A percentile compares a stretch with the other conserved stretches of the same genome.
These are phyloP conservation scores for Ammodramus savannarum DNA, from an alignment of 2,113 vertebrate species.

Conservation along the genomic window DNA sequence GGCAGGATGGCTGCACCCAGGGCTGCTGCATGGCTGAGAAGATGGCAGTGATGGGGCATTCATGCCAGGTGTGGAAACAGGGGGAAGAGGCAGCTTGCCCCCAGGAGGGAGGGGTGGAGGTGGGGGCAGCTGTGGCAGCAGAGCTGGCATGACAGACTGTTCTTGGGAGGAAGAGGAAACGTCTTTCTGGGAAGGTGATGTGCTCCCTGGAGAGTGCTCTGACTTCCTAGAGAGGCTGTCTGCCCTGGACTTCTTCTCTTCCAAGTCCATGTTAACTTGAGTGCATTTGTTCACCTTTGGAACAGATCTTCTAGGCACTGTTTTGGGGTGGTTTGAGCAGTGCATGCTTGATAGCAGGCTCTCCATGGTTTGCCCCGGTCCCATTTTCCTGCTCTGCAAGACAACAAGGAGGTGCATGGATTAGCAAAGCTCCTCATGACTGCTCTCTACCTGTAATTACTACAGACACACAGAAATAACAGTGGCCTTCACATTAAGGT, in stretches of 20 bases:
- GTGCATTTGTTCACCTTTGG: slow-evolving; percentile 74
- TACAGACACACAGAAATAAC: background rate
- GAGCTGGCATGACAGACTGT: background rate
- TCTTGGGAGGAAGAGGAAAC: background rate
- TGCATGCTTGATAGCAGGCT: slow-evolving; percentile 71
- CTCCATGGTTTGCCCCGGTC: slow-evolving; percentile 72
- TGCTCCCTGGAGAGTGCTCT: background rate
- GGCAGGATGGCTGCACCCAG: slow-evolving; percentile 42
- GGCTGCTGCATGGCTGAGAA: slow-evolving; percentile 13
- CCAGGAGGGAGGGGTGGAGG: background rate
- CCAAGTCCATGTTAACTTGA: slow-evolving; percentile 68
- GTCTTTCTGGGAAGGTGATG: background rate
- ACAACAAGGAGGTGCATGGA: accelerated
- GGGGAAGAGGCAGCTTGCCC: background rate
- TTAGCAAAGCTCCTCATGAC: background rate
- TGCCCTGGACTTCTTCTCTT: background rate
- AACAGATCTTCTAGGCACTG: slow-evolving; percentile 16
- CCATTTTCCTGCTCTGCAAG: slow-evolving; percentile 46
- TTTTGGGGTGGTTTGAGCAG: background rate
- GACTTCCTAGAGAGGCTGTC: background rate
- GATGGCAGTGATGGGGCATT: accelerated
- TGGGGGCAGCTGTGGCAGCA: background rate
- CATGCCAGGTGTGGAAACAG: background rate
- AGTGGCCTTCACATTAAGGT: background rate
- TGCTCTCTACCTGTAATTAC: background rate